A percentile compares a stretch with the other conserved stretches of the same genome.
Conservation (phyloP, 1,140 invertebrate species). For the Trichoplusia ni region DNA sequence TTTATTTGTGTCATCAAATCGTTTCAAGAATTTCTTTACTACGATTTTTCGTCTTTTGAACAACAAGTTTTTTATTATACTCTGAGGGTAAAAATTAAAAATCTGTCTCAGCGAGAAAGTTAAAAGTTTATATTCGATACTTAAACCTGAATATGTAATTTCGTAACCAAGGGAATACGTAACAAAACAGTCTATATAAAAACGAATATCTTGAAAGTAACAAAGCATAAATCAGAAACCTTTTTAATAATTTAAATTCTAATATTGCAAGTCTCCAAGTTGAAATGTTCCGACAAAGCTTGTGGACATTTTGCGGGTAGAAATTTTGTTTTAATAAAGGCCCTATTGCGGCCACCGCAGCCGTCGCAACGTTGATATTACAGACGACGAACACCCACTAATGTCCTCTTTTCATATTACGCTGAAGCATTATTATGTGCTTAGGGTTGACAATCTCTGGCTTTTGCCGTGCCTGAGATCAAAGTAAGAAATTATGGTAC, state of each 20-base stretch:
- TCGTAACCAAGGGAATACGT: too few species aligned
- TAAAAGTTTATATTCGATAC: background rate
- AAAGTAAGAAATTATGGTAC: conserved; percentile 26
- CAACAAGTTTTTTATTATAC: too few species aligned
- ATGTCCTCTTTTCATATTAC: conserved; percentile 73
- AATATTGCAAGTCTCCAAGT: conserved; percentile 15
- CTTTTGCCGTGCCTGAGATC: conserved; percentile 34
- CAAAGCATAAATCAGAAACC: conserved; percentile 8
- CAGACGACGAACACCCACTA: conserved; percentile 68
- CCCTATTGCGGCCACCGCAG: conserved; percentile 65
- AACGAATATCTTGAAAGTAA: background rate
- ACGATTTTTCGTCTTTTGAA: too few species aligned
- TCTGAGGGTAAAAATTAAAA: too few species aligned
- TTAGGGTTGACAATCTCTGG: conserved; percentile 65
- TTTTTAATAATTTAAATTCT: conserved; percentile 34
- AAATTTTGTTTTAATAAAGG: conserved; percentile 81
- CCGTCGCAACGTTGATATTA: conserved; percentile 73
- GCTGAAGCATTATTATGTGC: conserved; percentile 71
- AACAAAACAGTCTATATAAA: too few species aligned
- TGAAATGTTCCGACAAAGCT: conserved; percentile 40
- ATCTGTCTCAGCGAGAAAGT: too few species aligned
- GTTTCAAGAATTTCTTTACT: too few species aligned
- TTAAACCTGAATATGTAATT: background rate
- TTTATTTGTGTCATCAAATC: conserved; percentile 8
- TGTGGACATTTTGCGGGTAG: conserved; percentile 71